Evolutionary conservation across 2,888 invertebrate species (phyloP).

Genomic region (Dioctria linearis): DNA sequence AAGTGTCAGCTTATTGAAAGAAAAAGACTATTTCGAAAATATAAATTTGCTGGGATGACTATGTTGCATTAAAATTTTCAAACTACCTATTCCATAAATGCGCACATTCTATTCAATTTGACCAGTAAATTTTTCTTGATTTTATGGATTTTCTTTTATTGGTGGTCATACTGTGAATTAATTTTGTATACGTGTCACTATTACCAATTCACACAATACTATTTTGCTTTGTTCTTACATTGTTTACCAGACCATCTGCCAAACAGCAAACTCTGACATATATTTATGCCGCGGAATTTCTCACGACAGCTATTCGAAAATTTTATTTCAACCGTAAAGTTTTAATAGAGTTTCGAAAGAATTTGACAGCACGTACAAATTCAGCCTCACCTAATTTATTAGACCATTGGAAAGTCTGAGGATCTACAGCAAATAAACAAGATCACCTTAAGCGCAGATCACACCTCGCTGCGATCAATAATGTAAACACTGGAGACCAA

Average conservation of each 20-base stretch:
- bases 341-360: conserved; percentile 48
- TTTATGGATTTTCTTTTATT: too few relatives aligned
- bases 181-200: too few relatives aligned
- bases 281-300: conserved; percentile 6
- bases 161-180: too few relatives aligned
- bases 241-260: conserved; percentile 28
- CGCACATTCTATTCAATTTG: too few relatives aligned
- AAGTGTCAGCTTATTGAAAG: too few relatives aligned
- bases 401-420: conserved; percentile 51
- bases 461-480: conserved; percentile 29
- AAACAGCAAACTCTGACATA: conserved; percentile 25
- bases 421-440: conserved; percentile 45
- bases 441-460: conserved; percentile 41
- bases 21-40: too few relatives aligned
- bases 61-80: too few relatives aligned
- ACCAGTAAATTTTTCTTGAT: too few relatives aligned
- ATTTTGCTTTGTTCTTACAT: neutral
- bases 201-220: too few relatives aligned
- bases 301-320: conserved; percentile 24
- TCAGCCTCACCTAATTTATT: conserved; percentile 53
- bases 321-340: conserved; percentile 25
- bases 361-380: conserved; percentile 46
- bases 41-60: too few relatives aligned
- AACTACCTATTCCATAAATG: too few relatives aligned
- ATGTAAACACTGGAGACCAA: conserved; percentile 46